phyloP scores from a whole-genome alignment of 2,113 vertebrate genomes.

The Marcusenius ussheri region DNA sequence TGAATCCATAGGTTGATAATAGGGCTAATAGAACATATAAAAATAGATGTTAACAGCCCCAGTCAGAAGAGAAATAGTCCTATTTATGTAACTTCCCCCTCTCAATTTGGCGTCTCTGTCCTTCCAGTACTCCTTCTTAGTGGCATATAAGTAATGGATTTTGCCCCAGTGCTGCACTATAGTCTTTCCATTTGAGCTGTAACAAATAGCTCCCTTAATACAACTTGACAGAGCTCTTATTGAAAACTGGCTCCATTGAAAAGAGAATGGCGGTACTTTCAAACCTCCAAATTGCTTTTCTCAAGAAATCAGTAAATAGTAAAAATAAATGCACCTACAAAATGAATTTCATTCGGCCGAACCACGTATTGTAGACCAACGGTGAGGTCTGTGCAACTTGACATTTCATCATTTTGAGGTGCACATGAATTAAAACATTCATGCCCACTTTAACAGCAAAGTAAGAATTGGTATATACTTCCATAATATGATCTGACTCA shows the following conservation, averaged over 20 bases:
- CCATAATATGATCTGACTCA: not conserved
- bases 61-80: not conserved
- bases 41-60: constrained; percentile 1
- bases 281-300: not conserved
- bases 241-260: constrained; percentile 23
- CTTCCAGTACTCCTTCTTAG: not conserved
- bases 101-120: not conserved
- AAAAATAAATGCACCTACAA: not conserved
- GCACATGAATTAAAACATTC: not conserved
- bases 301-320: not conserved
- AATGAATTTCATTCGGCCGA: not conserved
- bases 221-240: constrained; percentile 14
- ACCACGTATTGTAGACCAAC: not conserved
- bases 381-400: not conserved
- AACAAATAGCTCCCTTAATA: constrained; percentile 26
- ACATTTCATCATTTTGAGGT: not conserved
- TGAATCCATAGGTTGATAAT: not conserved
- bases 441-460: not conserved
- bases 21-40: constrained; percentile 10
- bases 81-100: not conserved
- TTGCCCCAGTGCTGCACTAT: not conserved
- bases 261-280: not conserved
- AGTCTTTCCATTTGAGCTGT: constrained; percentile 20
- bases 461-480: not conserved
- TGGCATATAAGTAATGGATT: constrained; percentile 11